Evolutionary conservation across 2,888 invertebrate species (phyloP).

Genomic region (Nebria salina): DNA sequence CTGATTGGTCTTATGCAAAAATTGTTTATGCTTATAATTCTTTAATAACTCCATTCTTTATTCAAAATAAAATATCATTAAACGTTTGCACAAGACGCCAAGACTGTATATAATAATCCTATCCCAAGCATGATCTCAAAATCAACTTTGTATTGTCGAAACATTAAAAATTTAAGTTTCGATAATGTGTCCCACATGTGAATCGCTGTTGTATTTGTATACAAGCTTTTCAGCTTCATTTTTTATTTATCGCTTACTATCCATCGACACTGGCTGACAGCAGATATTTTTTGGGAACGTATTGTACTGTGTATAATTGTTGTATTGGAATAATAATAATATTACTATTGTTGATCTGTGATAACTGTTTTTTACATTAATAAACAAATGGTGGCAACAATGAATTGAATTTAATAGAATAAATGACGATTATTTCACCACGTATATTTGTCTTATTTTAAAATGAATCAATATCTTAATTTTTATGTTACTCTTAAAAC

Average conservation of each 20-base stretch:
- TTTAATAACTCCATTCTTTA: no score
- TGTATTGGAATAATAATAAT: neutral
- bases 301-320: constrained; percentile 5
- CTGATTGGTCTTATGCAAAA: neutral
- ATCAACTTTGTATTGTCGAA: neutral
- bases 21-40: neutral
- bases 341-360: neutral
- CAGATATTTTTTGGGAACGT: neutral
- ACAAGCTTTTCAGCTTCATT: neutral
- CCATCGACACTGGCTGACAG: constrained; percentile 16
- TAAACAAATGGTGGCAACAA: neutral
- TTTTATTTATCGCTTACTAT: constrained; percentile 17
- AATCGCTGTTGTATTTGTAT: constrained; percentile 4
- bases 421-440: no score
- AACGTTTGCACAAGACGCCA: no score
- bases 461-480: no score
- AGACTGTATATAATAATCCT: no score
- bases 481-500: no score
- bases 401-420: no score
- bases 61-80: no score
- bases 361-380: neutral
- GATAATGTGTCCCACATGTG: neutral
- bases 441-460: no score
- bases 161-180: neutral
- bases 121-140: no score